Evolutionary conservation across 1,140 invertebrate species (phyloP).

Genomic region (Apis cerana): DNA sequence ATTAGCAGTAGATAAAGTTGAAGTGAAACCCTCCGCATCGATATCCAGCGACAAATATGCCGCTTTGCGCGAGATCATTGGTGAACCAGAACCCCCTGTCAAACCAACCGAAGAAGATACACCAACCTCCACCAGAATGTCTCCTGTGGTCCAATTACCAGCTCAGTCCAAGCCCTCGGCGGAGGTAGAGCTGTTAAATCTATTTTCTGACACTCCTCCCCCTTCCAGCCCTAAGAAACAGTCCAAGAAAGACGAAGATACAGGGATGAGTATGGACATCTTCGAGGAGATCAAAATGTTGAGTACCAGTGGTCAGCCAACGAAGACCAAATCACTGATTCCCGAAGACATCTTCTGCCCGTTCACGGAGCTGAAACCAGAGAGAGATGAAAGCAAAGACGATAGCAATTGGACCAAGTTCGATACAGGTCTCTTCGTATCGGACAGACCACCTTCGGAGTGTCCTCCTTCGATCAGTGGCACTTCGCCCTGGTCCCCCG

Average conservation of each 20-base stretch:
- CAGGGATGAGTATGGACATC: slow-evolving; percentile 72
- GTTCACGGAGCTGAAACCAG: slow-evolving; percentile 68
- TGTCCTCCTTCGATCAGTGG: slow-evolving; percentile 80
- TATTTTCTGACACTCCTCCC: slow-evolving; percentile 73
- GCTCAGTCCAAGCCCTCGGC: slow-evolving; percentile 51
- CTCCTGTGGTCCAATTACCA: slow-evolving; percentile 46
- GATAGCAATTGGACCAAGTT: slow-evolving; percentile 81
- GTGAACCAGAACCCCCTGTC: slow-evolving; percentile 65
- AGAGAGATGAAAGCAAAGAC: slow-evolving; percentile 69
- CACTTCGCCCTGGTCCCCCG: slow-evolving; percentile 88
- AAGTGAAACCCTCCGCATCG: slow-evolving; percentile 71
- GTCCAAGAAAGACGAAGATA: slow-evolving; percentile 67
- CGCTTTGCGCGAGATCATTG: slow-evolving; percentile 76
- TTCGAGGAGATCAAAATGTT: slow-evolving; percentile 79
- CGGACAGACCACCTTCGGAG: slow-evolving; percentile 76
- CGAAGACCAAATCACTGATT: slow-evolving; percentile 47
- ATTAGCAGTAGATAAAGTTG: slow-evolving; percentile 57
- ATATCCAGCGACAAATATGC: slow-evolving; percentile 77
- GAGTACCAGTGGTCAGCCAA: slow-evolving; percentile 58
- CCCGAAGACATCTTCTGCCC: slow-evolving; percentile 74
- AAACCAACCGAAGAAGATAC: slow-evolving; percentile 59
- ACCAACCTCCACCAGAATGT: slow-evolving; percentile 19
- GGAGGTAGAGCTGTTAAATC: slow-evolving; percentile 74
- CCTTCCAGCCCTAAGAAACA: slow-evolving; percentile 63
- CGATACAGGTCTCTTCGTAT: slow-evolving; percentile 72